Evolutionary conservation across 1,140 invertebrate genomes (phyloP).

Genomic region (Pissodes strobi): DNA sequence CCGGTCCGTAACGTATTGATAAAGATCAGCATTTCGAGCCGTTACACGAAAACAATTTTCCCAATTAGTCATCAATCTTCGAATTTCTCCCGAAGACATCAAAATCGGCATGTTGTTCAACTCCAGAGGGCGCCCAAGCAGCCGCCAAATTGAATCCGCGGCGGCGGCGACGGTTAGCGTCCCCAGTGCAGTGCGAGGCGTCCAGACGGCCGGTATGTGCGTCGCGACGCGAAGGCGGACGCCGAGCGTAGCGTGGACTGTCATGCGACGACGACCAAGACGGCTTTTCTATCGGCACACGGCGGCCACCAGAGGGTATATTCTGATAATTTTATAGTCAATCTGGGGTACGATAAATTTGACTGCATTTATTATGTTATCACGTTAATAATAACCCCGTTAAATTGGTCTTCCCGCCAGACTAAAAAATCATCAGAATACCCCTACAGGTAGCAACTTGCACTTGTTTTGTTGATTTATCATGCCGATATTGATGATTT

Average conservation of each 20-base stretch:
- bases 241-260: slow-evolving; percentile 45
- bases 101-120: slow-evolving; percentile 13
- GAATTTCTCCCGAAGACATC: slow-evolving; percentile 6
- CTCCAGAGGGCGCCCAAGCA: slow-evolving; percentile 28
- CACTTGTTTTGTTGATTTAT: slow-evolving; percentile 14
- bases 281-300: slow-evolving; percentile 14
- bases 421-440: not conserved
- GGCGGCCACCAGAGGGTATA: slow-evolving; percentile 15
- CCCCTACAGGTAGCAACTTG: slow-evolving; percentile 17
- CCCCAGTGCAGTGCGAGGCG: slow-evolving; percentile 51
- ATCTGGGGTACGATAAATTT: too few species aligned
- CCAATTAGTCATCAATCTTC: slow-evolving; percentile 21
- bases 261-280: slow-evolving; percentile 26
- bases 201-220: slow-evolving; percentile 48
- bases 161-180: slow-evolving; percentile 19
- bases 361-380: too few species aligned
- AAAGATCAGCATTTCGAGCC: too few species aligned
- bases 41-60: slow-evolving; percentile 4
- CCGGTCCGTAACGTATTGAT: too few species aligned
- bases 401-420: not conserved
- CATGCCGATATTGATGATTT: too few species aligned
- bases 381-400: too few species aligned
- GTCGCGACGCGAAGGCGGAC: slow-evolving; percentile 39
- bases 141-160: slow-evolving; percentile 36
- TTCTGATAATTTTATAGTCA: not conserved